Evolutionary conservation across 2,113 vertebrate species (phyloP), one percentile per base, ranked within the genome.

Genomic region (Psittacus erithacus): DNA sequence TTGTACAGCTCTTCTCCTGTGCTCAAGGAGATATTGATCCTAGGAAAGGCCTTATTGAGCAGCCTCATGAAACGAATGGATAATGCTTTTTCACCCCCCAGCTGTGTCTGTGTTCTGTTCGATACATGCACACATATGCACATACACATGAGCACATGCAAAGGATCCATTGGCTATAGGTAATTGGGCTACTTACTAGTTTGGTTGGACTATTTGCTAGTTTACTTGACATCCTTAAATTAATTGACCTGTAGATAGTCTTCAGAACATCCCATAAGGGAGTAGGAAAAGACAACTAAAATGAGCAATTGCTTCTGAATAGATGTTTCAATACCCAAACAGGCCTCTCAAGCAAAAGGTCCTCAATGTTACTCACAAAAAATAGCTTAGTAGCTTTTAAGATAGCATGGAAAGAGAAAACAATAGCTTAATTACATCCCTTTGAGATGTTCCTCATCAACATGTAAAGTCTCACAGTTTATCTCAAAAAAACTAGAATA

Each of bases 101-200:
- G 39, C 13, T 80, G 25, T 13, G 18, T 18, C 19, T 50, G 6
- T 47, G 11, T 63, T 79, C 38, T 79, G 18, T 15, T 33, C 29
- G 44, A 68, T 13, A 22, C 29, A 62, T 0, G 0, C 13, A 46
- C 4, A 29, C 0, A 0, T 15, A 20, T 18, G 11, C 41, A 38
- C 1, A 3, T 13, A 27, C 28, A 29, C 31, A 41, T 0, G 0
- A 1, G 2, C 11, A 15, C 8, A 38, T 0, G 3, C 10, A 88
- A 75, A 71, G 4, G 8, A 50, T 60, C 19, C 23, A 35, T 8
- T 65, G 3, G 29, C 39, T 64, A 10, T 11, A 81, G 17, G 38
- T 59, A 24, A 31, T 1, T 76, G 39, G 17, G 33, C 19, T 46
- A 57, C 20, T 53, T 35, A 81, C 16, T 60, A 28, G 11, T 41